Base-by-base conservation (phyloP, 2,113 vertebrate genomes). In the Takifugu bimaculatus region DNA sequence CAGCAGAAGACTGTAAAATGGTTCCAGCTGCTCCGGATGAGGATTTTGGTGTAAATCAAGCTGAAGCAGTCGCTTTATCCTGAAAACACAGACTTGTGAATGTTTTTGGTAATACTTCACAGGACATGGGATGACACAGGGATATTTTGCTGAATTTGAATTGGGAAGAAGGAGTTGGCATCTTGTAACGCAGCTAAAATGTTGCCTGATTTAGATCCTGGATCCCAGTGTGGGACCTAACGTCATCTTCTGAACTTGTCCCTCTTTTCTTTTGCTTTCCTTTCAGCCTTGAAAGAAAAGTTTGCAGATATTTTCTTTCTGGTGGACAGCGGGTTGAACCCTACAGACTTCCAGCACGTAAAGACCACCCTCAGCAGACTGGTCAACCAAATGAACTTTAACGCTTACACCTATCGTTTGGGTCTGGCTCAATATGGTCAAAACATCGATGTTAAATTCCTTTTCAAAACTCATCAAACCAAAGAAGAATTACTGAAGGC, bases 261-360 rank as follows among this genome's bases (percentile, higher is more conserved):
- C 52, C 25, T 55, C 4, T 11, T n/a, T 3, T 4, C 10, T 29
- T 2, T 50, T 26, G 2, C 44, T 7, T 29, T 47, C 35, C n/a
- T 77, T 90, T 75, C 81, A 85, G 91, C 88, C 3, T 82, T 90
- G 65, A 54, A 63, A 10, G 84, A 90, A 66, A 81, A 11, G 44
- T 92, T 89, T 81, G 83, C 85, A 26, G 94, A 95, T 51, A 80
- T 96, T 25, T 83, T 94, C 74, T 92, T 95, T 77, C 86, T 95
- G 49, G 63, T 93, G 11, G 93, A 94, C 63, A 86, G 90, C 1
- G 86, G 88, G 6, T 15, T 87, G 4, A 52, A 48, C 3, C 13
- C 49, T 32, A 0, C 4, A 35, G 72, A 86, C 28, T 91, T 90
- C 61, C 80, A 79, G 58, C 52, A 81, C 63, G 50, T 91, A 50